Evolutionary conservation across 2,888 invertebrate genomes (phyloP), one percentile per base, ranked within the genome.

Genomic region (Drosophila seclusa): DNA sequence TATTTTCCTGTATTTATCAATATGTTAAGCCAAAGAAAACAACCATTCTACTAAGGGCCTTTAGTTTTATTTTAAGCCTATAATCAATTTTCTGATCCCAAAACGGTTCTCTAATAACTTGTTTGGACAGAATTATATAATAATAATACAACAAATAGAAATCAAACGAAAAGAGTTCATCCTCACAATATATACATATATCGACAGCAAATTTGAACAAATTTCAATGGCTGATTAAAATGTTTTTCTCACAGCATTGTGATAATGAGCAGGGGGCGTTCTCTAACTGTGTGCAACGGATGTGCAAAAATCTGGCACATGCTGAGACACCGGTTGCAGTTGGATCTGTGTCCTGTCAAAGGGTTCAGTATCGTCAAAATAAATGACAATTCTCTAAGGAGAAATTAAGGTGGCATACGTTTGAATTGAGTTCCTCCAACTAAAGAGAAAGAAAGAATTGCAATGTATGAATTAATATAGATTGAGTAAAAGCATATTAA

Each of bases 331-430:
- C 42, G 36, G 31, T 45, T 16, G 45, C n/a, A 65, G 50, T 10
- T 58, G 3, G n/a, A 27, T 10, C 3, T 27, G 24, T 2, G 11
- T 48, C 11, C 16, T 31, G 31, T 34, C n/a, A 58, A 63, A 48
- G 77, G 66, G 76, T 76, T 76, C 3, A 42, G 34, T 24, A 40
- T 34, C 67, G 31, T 29, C 40, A 49, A 54, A 34, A 49, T 61
- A 60, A 70, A 70, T 70, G 40, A 5, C 24, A 58, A 62, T 68
- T 69, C 75, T 58, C 80, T n/a, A 69, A 57, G 66, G 80, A 62
- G 48, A 32, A 53, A 72, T 78, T 75, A 57, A 40, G 45, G 31
- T 49, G 45, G 8, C 60, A 62, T 54, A 45, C 69, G 63, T 42
- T 63, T 40, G 24, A 50, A n/a, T 32, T 48, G 38, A 18, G 24